A percentile compares a stretch with the other conserved stretches of the same genome.
Conservation (phyloP, 2,888 invertebrate species). For the Thecocarcelia acutangulata region DNA sequence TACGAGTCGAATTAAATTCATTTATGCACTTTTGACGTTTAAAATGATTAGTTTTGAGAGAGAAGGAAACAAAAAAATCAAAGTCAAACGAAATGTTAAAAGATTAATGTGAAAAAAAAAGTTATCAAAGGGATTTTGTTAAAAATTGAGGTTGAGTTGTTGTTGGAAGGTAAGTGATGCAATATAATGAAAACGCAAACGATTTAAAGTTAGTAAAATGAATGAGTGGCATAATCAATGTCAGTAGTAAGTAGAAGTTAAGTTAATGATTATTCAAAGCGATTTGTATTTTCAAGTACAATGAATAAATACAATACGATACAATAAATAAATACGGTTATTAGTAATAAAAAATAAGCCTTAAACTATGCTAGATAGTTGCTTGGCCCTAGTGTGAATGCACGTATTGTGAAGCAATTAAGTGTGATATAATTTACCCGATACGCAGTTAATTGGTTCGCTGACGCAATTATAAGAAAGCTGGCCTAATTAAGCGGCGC, state of each 20-base stretch:
- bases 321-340: too few species aligned
- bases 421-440: too few species aligned
- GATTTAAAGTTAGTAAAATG: not conserved
- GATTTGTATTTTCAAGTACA: too few species aligned
- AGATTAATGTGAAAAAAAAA: conserved; percentile 3
- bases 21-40: conserved; percentile 1
- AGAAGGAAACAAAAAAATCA: not conserved
- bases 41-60: conserved; percentile 12
- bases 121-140: not conserved
- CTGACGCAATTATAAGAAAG: too few species aligned
- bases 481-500: too few species aligned
- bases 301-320: too few species aligned
- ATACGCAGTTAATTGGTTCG: too few species aligned
- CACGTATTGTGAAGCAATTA: too few species aligned
- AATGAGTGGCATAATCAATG: conserved; percentile 11
- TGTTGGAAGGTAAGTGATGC: not conserved
- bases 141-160: conserved; percentile 11
- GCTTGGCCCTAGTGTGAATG: too few species aligned
- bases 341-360: too few species aligned
- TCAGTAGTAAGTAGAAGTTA: not conserved
- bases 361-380: too few species aligned
- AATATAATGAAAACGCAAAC: not conserved
- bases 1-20: conserved; percentile 12
- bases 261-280: too few species aligned
- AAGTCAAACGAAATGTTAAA: not conserved